These are phyloP conservation scores for Pitta sordida DNA, from an alignment of 2,113 vertebrate species.

Conservation along the genomic window DNA sequence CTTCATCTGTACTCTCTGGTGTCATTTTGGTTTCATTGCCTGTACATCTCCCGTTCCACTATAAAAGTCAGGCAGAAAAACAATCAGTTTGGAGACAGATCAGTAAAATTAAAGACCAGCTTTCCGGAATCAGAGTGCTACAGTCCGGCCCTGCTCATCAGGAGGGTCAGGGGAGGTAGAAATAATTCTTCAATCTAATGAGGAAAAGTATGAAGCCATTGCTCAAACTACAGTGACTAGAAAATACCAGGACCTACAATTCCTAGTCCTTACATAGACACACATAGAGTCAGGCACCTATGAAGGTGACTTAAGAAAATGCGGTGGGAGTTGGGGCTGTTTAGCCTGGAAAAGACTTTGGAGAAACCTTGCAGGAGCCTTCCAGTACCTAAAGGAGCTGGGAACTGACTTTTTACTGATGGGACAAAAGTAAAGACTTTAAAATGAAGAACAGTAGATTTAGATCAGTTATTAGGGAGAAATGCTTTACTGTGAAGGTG, in stretches of 20 bases:
- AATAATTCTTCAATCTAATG: neutral
- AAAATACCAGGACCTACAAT: neutral
- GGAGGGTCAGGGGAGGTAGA: neutral
- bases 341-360: neutral
- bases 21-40: neutral
- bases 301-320: neutral
- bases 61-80: neutral
- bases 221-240: neutral
- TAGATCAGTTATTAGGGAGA: neutral
- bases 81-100: slow-evolving; percentile 23
- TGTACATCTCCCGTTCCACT: neutral
- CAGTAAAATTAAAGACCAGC: slow-evolving; percentile 33
- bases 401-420: neutral
- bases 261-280: neutral
- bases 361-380: neutral
- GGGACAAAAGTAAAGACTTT: neutral
- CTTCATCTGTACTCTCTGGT: neutral
- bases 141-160: neutral
- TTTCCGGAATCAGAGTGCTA: neutral
- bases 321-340: neutral
- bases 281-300: neutral
- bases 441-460: neutral
- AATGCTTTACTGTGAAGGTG: neutral
- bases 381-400: neutral
- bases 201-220: neutral